phyloP scores from a whole-genome alignment of 2,113 vertebrate genomes.

The Clarias gariepinus region DNA sequence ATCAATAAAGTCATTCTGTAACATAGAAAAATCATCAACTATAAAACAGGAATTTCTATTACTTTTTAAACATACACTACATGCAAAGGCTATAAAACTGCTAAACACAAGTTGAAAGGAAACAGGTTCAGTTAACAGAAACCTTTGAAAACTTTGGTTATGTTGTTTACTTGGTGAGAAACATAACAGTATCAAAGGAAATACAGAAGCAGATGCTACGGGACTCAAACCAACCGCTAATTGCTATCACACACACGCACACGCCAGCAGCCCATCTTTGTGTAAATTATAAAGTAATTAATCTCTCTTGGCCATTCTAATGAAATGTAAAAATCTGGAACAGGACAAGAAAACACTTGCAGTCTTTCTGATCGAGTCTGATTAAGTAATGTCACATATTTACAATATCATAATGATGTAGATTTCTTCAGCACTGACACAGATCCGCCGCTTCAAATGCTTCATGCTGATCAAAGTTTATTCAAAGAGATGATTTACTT shows the following conservation, averaged over 20 bases:
- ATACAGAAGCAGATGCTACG: slow-evolving; percentile 29
- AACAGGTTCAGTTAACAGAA: background rate
- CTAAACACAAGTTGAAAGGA: background rate
- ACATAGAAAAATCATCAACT: background rate
- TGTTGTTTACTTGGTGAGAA: background rate
- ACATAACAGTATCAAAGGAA: slow-evolving; percentile 17
- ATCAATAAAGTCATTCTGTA: background rate
- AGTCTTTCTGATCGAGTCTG: background rate
- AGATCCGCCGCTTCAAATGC: background rate
- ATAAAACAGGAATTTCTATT: background rate
- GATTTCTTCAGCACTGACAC: background rate
- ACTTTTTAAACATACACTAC: background rate
- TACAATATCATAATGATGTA: background rate
- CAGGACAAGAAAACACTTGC: background rate
- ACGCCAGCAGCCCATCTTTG: slow-evolving; percentile 4
- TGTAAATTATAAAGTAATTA: slow-evolving; percentile 18
- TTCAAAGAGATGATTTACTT: background rate
- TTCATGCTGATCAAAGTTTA: background rate
- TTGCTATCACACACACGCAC: background rate
- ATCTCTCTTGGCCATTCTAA: background rate
- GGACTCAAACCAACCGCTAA: slow-evolving; percentile 18
- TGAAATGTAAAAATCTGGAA: background rate
- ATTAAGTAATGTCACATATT: background rate
- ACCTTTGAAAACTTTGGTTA: background rate
- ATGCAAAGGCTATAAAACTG: background rate